Conservation (phyloP, 2,113 vertebrate genomes). For the Coryphaenoides rupestris region DNA sequence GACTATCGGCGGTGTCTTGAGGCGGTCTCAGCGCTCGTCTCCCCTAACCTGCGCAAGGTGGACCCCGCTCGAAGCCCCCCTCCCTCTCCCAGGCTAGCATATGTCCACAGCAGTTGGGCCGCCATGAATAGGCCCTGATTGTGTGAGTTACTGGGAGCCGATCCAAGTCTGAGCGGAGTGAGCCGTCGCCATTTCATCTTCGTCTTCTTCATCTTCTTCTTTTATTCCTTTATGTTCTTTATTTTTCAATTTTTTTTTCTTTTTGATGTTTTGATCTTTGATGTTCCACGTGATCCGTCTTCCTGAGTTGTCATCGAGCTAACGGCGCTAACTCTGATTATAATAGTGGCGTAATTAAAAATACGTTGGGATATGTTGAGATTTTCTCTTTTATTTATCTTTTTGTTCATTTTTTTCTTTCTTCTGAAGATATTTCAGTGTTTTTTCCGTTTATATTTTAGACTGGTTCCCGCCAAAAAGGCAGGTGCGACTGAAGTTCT, state of each 20-base stretch:
- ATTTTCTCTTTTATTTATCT: too few species aligned
- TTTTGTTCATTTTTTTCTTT: too few species aligned
- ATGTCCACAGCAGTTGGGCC: conserved; percentile 77
- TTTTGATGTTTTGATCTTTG: conserved; percentile 42
- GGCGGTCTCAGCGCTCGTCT: conserved; percentile 72
- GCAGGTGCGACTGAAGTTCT: too few species aligned
- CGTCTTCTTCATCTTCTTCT: too few species aligned
- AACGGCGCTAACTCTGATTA: conserved; percentile 26
- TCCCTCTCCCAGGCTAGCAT: conserved; percentile 71
- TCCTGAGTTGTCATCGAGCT: conserved; percentile 12
- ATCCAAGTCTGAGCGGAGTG: conserved; percentile 68
- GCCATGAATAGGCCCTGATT: conserved; percentile 69
- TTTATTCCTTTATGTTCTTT: too few species aligned
- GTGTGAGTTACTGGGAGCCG: conserved; percentile 70
- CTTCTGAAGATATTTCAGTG: too few species aligned
- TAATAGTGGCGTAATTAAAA: conserved; percentile 29
- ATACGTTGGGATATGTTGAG: too few species aligned
- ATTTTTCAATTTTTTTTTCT: conserved; percentile 42
- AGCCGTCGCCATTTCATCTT: conserved; percentile 48
- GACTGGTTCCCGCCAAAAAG: too few species aligned
- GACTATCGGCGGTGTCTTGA: conserved; percentile 39
- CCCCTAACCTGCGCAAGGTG: conserved; percentile 75
- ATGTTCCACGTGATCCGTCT: conserved; percentile 63
- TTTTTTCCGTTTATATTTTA: too few species aligned
- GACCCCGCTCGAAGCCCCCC: conserved; percentile 69